phyloP scores from a whole-genome alignment of 1,140 invertebrate species.

The Nylanderia fulva region DNA sequence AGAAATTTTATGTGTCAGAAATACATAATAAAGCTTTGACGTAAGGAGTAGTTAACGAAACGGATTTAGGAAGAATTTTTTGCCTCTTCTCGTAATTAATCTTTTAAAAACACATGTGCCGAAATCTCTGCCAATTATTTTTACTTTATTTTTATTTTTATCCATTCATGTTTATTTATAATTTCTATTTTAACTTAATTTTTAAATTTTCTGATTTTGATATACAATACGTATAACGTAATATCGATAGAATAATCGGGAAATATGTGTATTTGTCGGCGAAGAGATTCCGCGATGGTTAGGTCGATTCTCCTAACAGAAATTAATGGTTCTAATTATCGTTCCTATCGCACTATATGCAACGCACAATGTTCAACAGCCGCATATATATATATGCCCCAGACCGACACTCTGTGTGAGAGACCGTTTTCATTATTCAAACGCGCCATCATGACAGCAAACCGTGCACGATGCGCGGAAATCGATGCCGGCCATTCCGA shows the following conservation, averaged over 20 bases:
- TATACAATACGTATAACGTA: background rate
- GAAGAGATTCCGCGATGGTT: background rate
- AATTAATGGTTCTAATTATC: constrained; percentile 47
- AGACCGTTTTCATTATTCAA: constrained; percentile 51
- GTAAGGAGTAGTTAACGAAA: background rate
- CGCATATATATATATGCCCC: background rate
- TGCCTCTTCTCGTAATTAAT: background rate
- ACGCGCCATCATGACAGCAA: constrained; percentile 23
- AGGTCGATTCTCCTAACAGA: background rate
- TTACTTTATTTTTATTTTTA: no score
- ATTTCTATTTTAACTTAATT: no score
- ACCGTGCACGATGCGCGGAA: constrained; percentile 6
- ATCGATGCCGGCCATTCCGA: constrained; percentile 26
- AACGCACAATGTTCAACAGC: constrained; percentile 5
- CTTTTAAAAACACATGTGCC: background rate
- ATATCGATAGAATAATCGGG: background rate
- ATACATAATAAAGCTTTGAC: no score
- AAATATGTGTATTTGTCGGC: background rate
- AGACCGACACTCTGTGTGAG: background rate
- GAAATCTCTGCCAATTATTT: background rate
- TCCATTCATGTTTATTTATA: no score
- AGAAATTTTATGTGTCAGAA: no score
- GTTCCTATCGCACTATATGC: background rate
- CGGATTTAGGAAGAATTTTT: background rate
- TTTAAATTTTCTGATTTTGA: no score